Evolutionary conservation across 23 tunicate species (phyloP).

Genomic region (Halocynthia roretzi): DNA sequence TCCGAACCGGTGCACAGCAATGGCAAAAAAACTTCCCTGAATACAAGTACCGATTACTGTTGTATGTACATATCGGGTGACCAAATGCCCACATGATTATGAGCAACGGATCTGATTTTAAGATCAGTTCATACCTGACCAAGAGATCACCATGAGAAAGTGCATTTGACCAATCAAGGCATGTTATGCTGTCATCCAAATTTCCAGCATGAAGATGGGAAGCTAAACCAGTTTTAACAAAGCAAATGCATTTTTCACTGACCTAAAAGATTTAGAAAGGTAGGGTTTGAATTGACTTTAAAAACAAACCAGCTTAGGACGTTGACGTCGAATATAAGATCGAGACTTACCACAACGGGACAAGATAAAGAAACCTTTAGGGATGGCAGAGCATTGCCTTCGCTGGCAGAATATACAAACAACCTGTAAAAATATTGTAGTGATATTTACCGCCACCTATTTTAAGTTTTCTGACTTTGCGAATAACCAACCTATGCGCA

Average conservation of each 20-base stretch:
- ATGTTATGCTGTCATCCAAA: constrained; percentile 78
- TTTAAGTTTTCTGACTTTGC: too few relatives aligned
- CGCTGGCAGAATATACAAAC: constrained; percentile 16
- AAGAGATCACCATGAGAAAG: constrained; percentile 57
- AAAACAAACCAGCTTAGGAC: not conserved
- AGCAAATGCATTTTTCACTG: constrained; percentile 71
- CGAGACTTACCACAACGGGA: constrained; percentile 10
- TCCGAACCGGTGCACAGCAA: constrained; percentile 81
- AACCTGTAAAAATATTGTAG: not conserved
- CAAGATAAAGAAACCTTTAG: constrained; percentile 16
- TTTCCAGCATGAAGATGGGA: constrained; percentile 85
- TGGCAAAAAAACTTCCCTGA: constrained; percentile 71
- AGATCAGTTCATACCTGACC: constrained; percentile 45
- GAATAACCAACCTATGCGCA: constrained; percentile 54
- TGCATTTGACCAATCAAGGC: constrained; percentile 75
- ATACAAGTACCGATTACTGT: not conserved
- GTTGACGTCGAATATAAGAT: not conserved
- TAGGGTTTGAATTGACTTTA: not conserved
- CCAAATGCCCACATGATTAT: not conserved
- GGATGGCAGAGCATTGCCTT: constrained; percentile 5
- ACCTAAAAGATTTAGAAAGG: constrained; percentile 17
- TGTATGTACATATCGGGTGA: not conserved
- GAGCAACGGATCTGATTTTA: not conserved
- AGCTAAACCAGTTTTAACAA: constrained; percentile 82
- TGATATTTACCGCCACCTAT: too few relatives aligned